Conservation (phyloP, 2,797 vertebrate species). For the Prionace glauca region DNA sequence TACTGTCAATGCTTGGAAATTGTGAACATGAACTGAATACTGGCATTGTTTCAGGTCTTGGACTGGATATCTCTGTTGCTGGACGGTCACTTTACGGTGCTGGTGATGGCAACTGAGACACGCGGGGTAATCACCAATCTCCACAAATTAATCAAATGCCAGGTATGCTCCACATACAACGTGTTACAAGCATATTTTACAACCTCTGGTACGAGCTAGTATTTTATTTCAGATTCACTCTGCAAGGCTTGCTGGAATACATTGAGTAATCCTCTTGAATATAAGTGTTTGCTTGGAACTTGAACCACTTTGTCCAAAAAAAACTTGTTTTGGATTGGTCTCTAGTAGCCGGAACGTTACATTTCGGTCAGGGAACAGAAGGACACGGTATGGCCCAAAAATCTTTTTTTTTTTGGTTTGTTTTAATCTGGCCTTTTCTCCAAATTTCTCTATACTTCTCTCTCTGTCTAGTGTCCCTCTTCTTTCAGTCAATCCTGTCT, state of each 20-base stretch:
- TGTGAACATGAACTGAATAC: not conserved
- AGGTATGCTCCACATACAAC: conserved; percentile 60
- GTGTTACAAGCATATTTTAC: not conserved
- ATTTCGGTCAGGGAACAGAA: not conserved
- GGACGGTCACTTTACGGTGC: conserved; percentile 86
- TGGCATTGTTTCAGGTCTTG: conserved; percentile 67
- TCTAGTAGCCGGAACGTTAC: not conserved
- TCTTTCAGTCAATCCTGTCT: not conserved
- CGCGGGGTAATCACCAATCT: conserved; percentile 70
- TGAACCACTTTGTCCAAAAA: not conserved
- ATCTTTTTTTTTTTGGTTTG: not conserved
- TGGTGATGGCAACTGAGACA: conserved; percentile 84
- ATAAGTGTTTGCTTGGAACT: not conserved
- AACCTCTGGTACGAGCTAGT: not conserved
- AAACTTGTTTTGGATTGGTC: not conserved
- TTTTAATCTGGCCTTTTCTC: not conserved
- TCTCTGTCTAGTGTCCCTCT: not conserved
- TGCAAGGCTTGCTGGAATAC: not conserved
- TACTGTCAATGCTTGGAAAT: not conserved
- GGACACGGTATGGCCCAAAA: not conserved
- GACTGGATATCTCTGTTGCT: conserved; percentile 89
- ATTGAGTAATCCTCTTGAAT: not conserved
- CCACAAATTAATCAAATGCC: conserved; percentile 76
- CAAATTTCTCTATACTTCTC: not conserved
- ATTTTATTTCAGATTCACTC: not conserved